Evolutionary conservation across 2,797 vertebrate genomes (phyloP).

Genomic region (Percopsis omiscomaycus): DNA sequence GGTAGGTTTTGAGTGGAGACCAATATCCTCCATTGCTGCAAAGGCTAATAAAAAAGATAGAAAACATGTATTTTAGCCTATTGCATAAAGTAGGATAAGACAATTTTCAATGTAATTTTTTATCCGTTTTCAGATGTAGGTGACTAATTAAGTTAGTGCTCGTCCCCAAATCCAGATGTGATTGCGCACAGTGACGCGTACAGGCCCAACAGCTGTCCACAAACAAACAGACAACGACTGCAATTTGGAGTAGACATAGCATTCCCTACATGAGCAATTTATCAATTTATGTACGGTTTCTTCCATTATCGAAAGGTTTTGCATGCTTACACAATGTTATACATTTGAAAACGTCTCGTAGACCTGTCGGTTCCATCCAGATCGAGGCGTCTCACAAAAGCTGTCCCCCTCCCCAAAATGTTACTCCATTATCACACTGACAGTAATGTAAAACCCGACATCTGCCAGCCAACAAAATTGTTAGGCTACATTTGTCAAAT

Average conservation of each 20-base stretch:
- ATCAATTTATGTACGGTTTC: no score
- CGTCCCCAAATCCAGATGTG: slow-evolving; percentile 32
- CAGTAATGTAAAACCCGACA: background rate
- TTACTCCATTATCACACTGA: slow-evolving; percentile 17
- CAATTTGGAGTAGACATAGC: background rate
- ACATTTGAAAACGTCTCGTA: slow-evolving; percentile 54
- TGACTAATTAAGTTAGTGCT: no score
- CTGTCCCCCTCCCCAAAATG: background rate
- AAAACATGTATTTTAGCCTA: background rate
- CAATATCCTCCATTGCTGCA: slow-evolving; percentile 55
- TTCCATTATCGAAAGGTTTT: background rate
- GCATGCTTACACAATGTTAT: slow-evolving; percentile 47
- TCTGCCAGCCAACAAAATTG: background rate
- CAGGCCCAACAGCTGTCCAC: slow-evolving; percentile 6
- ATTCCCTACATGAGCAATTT: no score
- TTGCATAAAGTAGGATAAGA: background rate
- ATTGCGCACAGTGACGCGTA: slow-evolving; percentile 8
- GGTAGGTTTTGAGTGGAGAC: slow-evolving; percentile 37
- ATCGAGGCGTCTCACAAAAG: background rate
- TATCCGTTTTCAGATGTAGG: background rate
- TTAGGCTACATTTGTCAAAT: background rate
- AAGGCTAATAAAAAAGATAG: slow-evolving; percentile 31
- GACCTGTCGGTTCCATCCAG: slow-evolving; percentile 54
- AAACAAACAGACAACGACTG: background rate
- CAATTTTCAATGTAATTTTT: background rate